phyloP scores from a whole-genome alignment of 2,888 invertebrate genomes.

The Drosophila sordidapex region DNA sequence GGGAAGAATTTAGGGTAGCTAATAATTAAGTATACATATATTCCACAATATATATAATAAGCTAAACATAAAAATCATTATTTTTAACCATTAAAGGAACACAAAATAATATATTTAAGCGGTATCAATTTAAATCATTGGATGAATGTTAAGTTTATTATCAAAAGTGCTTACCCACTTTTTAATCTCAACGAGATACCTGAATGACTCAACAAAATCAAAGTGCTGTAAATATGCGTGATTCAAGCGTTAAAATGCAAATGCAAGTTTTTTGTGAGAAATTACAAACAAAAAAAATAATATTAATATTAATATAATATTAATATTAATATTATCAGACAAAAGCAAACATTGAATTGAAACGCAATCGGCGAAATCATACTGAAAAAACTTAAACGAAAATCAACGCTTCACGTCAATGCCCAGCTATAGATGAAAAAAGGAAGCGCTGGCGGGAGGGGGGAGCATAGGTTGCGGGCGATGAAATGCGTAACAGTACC shows the following conservation, averaged over 20 bases:
- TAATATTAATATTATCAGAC: constrained; percentile 49
- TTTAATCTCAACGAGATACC: background rate
- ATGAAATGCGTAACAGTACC: constrained; percentile 37
- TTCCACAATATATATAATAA: background rate
- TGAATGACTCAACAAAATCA: constrained; percentile 5
- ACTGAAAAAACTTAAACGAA: constrained; percentile 20
- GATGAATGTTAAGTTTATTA: background rate
- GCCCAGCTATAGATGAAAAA: constrained; percentile 11
- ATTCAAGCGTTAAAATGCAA: constrained; percentile 16
- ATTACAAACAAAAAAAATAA: constrained; percentile 11
- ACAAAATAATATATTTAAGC: background rate
- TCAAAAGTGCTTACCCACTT: background rate
- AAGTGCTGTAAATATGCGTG: background rate
- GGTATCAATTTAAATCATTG: background rate
- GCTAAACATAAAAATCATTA: background rate
- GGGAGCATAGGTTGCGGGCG: background rate
- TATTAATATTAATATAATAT: constrained; percentile 55
- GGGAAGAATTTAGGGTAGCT: background rate
- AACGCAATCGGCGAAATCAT: constrained; percentile 1
- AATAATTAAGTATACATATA: background rate
- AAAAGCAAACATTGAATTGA: constrained; percentile 42
- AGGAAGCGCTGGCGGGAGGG: background rate
- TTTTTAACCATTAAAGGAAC: background rate
- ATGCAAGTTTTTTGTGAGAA: constrained; percentile 3
- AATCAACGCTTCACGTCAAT: constrained; percentile 23